Evolutionary conservation across 2,888 invertebrate species (phyloP), one percentile per base, ranked within the genome.

Genomic region (Lysandra bellargus): DNA sequence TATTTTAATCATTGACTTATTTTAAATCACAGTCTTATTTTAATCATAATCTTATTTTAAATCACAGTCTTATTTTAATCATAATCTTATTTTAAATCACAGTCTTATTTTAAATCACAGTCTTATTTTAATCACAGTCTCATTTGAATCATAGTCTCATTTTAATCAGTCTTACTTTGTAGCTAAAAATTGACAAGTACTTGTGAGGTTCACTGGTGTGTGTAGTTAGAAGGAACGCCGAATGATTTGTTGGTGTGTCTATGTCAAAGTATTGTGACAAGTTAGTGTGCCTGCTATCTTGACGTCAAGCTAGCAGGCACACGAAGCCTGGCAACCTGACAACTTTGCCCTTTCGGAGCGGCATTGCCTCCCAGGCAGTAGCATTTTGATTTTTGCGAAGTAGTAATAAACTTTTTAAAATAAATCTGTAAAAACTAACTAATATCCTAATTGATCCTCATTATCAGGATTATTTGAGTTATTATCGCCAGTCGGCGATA

Each of bases 401-500:
- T 78, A 78, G 78, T 78, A 78, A 78, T 78, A 78, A 78, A 78
- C 60, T 80, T 80, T 78, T 78, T 80, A 78, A 78, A 73, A 80
- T 78, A 80, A 78, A 80, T 80, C 80, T 80, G 80, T 72, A 78
- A 80, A 80, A 80, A 80, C 60, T 72, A 80, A 78, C 80, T 80
- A 80, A 80, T 69, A 80, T 80, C 80, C 79, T 79, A 69, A 80
- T 60, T 80, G 80, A 79, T 79, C 79, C 80, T 80, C 80, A 80
- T 80, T 77, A 80, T 80, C 80, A 80, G 79, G 61, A 79, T 74
- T 64, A 80, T 78, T 80, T 79, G 80, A 80, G 80, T 80, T 80
- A 80, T 80, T 80, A 80, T 80, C 79, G 78, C 79, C 80, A 79
- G 80, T 80, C 69, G 80, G 80, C 80, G 79, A 80, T 80, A 79